These are phyloP conservation scores for Sisor rabdophorus DNA, from an alignment of 2,113 vertebrate genomes.

Conservation along the genomic window DNA sequence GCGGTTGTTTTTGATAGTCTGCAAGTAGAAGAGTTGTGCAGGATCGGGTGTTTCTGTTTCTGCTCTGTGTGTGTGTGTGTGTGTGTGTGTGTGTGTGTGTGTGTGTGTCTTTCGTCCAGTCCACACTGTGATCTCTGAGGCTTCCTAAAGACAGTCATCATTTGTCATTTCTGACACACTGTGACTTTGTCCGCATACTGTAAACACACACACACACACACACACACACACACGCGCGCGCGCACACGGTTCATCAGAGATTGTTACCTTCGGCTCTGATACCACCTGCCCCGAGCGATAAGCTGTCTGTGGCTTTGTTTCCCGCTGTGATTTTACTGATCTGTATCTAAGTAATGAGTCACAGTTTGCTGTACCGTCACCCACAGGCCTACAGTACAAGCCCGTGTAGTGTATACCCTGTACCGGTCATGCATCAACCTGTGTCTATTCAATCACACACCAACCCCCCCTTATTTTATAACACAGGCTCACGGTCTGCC, in stretches of 20 bases:
- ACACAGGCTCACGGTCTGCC: neutral
- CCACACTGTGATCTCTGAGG: neutral
- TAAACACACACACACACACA: neutral
- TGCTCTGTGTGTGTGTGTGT: neutral
- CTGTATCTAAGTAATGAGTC: constrained; percentile 17
- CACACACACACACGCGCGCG: neutral
- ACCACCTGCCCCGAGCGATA: neutral
- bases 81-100: neutral
- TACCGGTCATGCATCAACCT: neutral
- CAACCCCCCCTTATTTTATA: too few relatives aligned
- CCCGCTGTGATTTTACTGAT: constrained; percentile 14
- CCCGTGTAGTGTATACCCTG: neutral
- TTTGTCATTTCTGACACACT: too few relatives aligned
- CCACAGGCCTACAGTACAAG: neutral
- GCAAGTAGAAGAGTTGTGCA: too few relatives aligned
- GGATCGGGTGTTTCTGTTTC: neutral
- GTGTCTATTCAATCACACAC: neutral
- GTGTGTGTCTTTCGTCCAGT: neutral
- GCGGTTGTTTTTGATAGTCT: too few relatives aligned
- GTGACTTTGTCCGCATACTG: neutral
- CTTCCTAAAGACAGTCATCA: neutral
- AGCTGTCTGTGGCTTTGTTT: constrained; percentile 16
- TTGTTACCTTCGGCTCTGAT: neutral
- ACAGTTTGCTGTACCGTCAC: constrained; percentile 5
- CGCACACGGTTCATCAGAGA: neutral